phyloP scores from a whole-genome alignment of 2,797 vertebrate genomes.

The Kryptolebias ocellatus region DNA sequence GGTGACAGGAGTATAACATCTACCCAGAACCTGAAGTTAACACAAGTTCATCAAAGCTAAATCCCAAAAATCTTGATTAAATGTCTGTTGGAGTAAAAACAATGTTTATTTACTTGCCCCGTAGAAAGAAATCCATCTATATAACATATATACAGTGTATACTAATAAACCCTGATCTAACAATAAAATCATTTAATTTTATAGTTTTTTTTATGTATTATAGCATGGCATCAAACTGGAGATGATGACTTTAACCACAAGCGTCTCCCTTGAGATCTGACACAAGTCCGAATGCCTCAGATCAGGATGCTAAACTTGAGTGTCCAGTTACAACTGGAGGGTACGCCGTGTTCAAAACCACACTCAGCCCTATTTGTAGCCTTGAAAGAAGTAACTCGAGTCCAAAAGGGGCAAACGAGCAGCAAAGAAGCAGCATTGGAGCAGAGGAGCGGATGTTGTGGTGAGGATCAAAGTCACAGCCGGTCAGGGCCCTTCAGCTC shows the following conservation, averaged over 20 bases:
- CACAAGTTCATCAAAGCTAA: too few relatives aligned
- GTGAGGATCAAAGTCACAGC: constrained; percentile 71
- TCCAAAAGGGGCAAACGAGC: constrained; percentile 47
- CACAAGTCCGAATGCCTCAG: constrained; percentile 42
- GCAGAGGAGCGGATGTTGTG: constrained; percentile 66
- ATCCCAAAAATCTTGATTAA: too few relatives aligned
- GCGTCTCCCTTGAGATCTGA: constrained; percentile 36
- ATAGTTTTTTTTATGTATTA: constrained; percentile 1
- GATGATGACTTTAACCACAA: constrained; percentile 52
- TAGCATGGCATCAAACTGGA: constrained; percentile 35
- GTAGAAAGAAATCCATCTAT: too few relatives aligned
- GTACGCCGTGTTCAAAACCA: constrained; percentile 56
- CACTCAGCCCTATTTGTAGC: constrained; percentile 61
- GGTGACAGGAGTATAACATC: too few relatives aligned
- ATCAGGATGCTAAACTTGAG: constrained; percentile 46
- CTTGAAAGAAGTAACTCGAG: constrained; percentile 60
- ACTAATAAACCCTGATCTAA: background rate
- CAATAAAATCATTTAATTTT: constrained; percentile 17
- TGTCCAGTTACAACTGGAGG: constrained; percentile 58
- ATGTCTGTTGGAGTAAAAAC: too few relatives aligned
- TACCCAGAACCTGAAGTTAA: too few relatives aligned
- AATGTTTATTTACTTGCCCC: too few relatives aligned
- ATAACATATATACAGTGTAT: too few relatives aligned
- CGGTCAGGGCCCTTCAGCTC: constrained; percentile 40
- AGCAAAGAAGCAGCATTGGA: constrained; percentile 41